Evolutionary conservation across 2,797 vertebrate genomes (phyloP).

Genomic region (Vipera ursinii): DNA sequence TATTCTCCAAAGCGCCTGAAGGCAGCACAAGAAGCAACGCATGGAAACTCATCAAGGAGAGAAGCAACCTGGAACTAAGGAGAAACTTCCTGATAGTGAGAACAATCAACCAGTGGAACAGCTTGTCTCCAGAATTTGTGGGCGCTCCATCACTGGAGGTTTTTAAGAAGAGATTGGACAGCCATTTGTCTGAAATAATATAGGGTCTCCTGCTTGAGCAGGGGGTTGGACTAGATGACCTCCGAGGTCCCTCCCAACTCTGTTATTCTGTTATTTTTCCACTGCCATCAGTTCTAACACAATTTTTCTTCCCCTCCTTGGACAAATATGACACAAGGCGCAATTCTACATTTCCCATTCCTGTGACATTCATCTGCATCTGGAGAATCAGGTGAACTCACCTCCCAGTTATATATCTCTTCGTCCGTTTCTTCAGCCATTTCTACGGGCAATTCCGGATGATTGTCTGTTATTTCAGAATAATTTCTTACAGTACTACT

Average conservation of each 20-base stretch:
- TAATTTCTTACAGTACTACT: background rate
- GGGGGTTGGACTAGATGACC: background rate
- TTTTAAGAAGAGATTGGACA: background rate
- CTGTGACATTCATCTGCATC: background rate
- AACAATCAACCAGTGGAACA: background rate
- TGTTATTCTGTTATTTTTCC: background rate
- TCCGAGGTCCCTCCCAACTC: background rate
- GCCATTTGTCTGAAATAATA: background rate
- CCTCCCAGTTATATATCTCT: background rate
- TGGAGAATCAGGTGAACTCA: background rate
- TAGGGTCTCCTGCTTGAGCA: background rate
- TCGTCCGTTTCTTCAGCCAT: background rate
- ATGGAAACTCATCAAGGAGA: background rate
- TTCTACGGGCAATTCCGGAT: background rate
- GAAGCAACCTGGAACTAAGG: background rate
- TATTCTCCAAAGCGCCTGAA: background rate
- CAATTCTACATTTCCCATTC: background rate
- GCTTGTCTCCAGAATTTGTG: background rate
- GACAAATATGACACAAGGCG: background rate
- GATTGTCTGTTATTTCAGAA: background rate
- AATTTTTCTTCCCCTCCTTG: background rate
- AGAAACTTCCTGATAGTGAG: background rate
- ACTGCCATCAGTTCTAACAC: background rate
- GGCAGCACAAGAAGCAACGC: background rate
- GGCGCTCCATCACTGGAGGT: background rate